Conservation (phyloP, 2,888 invertebrate species). For the Metallyticus violacea region DNA sequence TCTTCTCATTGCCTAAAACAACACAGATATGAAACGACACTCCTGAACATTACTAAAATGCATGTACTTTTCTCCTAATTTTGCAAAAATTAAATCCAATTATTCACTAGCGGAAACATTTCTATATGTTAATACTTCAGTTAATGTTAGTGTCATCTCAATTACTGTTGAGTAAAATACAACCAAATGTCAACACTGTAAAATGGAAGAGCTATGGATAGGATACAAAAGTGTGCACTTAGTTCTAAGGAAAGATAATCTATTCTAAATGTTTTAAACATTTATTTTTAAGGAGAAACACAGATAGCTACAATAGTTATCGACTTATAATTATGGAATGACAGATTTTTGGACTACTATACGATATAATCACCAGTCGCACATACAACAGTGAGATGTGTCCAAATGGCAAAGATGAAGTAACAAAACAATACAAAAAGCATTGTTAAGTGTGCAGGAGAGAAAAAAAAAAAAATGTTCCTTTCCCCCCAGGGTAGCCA, state of each 20-base stretch:
- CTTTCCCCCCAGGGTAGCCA: neutral
- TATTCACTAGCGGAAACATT: neutral
- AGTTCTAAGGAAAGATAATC: neutral
- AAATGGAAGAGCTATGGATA: neutral
- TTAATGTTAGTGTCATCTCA: neutral
- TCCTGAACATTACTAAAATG: too few relatives aligned
- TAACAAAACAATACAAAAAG: constrained; percentile 21
- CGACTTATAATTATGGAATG: constrained; percentile 29
- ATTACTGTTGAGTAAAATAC: neutral
- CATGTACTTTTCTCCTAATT: neutral
- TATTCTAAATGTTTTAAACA: constrained; percentile 25
- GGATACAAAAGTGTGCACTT: neutral
- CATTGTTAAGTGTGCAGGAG: constrained; percentile 21
- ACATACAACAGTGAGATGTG: constrained; percentile 13
- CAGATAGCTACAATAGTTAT: constrained; percentile 26
- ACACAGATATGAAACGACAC: too few relatives aligned
- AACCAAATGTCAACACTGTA: neutral
- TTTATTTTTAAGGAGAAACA: constrained; percentile 31
- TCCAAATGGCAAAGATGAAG: constrained; percentile 10
- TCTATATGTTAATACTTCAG: neutral
- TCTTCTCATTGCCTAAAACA: too few relatives aligned
- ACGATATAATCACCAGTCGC: constrained; percentile 6
- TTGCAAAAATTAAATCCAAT: neutral
- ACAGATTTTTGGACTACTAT: constrained; percentile 17
- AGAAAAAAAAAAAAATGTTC: neutral